These are phyloP conservation scores for Guaruba guarouba DNA, from an alignment of 2,113 vertebrate species.

Conservation along the genomic window DNA sequence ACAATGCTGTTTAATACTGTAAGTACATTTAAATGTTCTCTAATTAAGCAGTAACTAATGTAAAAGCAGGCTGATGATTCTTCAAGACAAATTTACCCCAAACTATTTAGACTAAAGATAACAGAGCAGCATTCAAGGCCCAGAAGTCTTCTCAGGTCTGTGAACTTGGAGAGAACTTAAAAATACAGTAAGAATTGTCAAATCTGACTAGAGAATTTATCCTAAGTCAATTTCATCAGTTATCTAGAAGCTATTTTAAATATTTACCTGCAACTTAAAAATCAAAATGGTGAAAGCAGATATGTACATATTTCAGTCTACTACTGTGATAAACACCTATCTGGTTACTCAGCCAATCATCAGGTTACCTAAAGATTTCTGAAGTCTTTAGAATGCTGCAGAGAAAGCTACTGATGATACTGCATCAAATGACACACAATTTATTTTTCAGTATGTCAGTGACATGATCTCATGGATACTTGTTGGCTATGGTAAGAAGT, in stretches of 20 bases:
- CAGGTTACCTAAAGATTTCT: not conserved
- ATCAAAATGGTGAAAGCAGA: not conserved
- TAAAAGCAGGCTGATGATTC: not conserved
- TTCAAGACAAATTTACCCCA: not conserved
- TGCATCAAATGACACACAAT: not conserved
- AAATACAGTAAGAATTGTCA: not conserved
- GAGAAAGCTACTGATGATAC: not conserved
- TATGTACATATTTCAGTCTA: not conserved
- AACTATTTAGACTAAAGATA: not conserved
- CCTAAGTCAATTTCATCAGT: not conserved
- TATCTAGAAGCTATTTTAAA: not conserved
- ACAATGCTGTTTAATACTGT: not conserved
- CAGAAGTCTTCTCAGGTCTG: not conserved
- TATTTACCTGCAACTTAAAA: not conserved
- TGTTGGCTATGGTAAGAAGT: not conserved
- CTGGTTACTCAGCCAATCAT: not conserved
- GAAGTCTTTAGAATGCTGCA: rapidly evolving
- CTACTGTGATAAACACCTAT: not conserved
- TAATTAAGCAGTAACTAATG: not conserved
- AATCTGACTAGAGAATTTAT: not conserved
- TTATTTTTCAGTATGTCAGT: not conserved
- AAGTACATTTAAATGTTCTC: not conserved
- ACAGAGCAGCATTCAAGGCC: not conserved
- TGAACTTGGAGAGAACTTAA: not conserved
- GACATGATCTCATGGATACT: too few species aligned